A percentile compares a stretch with the other conserved stretches of the same genome.
phyloP scores from a whole-genome alignment of 2,113 vertebrate genomes.

The Ifrita kowaldi region DNA sequence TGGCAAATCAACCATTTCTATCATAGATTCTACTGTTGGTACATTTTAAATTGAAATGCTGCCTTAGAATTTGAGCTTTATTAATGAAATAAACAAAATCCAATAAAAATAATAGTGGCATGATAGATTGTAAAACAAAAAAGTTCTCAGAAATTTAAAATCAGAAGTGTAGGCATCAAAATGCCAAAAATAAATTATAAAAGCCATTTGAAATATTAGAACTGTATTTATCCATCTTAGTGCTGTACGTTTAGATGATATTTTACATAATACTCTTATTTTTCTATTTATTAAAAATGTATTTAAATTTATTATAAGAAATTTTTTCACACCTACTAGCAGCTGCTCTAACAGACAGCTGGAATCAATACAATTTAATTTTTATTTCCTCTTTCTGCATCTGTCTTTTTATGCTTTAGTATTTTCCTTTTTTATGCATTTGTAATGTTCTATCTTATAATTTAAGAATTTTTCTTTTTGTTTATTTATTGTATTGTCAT shows the following conservation, averaged over 20 bases:
- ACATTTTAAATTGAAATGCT: neutral
- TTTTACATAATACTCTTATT: neutral
- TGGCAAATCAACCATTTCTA: neutral
- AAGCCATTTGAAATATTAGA: neutral
- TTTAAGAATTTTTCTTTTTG: neutral
- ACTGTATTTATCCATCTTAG: neutral
- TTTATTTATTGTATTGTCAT: neutral
- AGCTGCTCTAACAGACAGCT: neutral
- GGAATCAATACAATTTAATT: constrained; percentile 12
- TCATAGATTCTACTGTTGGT: neutral
- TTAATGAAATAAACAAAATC: neutral
- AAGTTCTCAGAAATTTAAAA: neutral
- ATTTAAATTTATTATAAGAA: neutral
- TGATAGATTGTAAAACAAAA: neutral
- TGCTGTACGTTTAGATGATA: neutral
- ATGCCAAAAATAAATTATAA: neutral
- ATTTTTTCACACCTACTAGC: neutral
- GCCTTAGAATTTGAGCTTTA: neutral
- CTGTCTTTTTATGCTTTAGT: neutral
- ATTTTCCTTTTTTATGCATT: neutral
- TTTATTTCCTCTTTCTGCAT: neutral
- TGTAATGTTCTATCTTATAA: neutral
- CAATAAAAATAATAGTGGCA: neutral
- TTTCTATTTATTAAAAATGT: neutral
- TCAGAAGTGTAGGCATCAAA: neutral